Evolutionary conservation across 2,113 vertebrate species (phyloP).

Genomic region (Orientallactaga bullata): DNA sequence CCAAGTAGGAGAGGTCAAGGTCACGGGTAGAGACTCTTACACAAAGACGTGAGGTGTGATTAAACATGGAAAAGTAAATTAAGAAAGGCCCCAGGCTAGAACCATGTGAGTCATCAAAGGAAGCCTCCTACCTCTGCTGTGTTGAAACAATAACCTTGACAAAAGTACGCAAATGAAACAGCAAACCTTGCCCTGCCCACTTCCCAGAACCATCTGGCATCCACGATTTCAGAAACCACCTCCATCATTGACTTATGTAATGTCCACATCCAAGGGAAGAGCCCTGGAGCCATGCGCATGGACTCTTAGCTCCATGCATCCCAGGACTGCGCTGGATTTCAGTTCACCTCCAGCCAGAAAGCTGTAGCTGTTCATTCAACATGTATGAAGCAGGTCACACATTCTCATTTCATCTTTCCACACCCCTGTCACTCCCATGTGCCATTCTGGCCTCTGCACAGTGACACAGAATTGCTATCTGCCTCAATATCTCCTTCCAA

Average conservation of each 20-base stretch:
- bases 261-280: rapidly evolving
- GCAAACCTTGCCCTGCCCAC: neutral
- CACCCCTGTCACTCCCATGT: neutral
- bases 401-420: too few species aligned
- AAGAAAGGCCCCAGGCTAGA: neutral
- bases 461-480: neutral
- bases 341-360: neutral
- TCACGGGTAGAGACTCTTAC: neutral
- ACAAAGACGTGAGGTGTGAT: neutral
- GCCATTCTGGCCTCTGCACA: neutral
- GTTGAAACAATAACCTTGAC: neutral
- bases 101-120: neutral
- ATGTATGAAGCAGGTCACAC: neutral
- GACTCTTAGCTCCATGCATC: neutral
- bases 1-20: neutral
- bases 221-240: neutral
- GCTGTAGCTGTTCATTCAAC: neutral
- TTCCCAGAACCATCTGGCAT: neutral
- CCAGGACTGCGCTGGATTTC: neutral
- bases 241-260: neutral
- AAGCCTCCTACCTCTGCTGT: neutral
- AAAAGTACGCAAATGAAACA: too few species aligned
- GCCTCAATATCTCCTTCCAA: too few species aligned
- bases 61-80: neutral
- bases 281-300: rapidly evolving